These are phyloP conservation scores for Acanthosepion pharaonis DNA, from an alignment of 2,888 invertebrate species.

Conservation along the genomic window DNA sequence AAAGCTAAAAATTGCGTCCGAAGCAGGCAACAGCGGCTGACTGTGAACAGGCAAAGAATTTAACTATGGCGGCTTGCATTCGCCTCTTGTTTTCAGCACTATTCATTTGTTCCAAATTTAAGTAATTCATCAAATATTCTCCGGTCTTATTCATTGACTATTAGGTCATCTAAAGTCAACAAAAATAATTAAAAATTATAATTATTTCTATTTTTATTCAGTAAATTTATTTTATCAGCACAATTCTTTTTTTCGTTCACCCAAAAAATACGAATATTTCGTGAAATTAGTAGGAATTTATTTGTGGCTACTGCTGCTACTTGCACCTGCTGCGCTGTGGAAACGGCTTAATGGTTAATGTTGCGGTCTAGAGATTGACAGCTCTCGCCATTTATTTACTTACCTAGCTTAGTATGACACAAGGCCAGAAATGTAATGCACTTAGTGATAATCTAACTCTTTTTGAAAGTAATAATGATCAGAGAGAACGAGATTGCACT, in stretches of 20 bases:
- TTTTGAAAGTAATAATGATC: too few species aligned
- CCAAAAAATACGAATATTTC: not conserved
- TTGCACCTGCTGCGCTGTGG: too few species aligned
- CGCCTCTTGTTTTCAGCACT: not conserved
- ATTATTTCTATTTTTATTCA: not conserved
- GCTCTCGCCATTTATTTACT: too few species aligned
- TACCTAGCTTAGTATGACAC: too few species aligned
- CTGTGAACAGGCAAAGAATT: not conserved
- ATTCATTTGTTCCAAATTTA: not conserved
- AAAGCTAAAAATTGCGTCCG: conserved; percentile 18
- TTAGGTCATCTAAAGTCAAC: not conserved
- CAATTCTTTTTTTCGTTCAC: not conserved
- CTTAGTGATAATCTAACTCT: too few species aligned
- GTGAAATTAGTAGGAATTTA: not conserved
- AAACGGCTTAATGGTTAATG: too few species aligned
- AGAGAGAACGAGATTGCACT: too few species aligned
- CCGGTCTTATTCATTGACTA: not conserved
- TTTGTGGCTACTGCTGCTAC: not conserved
- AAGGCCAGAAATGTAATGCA: too few species aligned
- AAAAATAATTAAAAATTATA: not conserved
- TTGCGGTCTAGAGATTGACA: too few species aligned
- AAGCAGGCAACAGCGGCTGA: not conserved
- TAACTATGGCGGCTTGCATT: conserved; percentile 15
- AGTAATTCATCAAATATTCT: not conserved
- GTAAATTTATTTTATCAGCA: not conserved